phyloP scores from a whole-genome alignment of 2,888 invertebrate species.

The Hypena proboscidalis region DNA sequence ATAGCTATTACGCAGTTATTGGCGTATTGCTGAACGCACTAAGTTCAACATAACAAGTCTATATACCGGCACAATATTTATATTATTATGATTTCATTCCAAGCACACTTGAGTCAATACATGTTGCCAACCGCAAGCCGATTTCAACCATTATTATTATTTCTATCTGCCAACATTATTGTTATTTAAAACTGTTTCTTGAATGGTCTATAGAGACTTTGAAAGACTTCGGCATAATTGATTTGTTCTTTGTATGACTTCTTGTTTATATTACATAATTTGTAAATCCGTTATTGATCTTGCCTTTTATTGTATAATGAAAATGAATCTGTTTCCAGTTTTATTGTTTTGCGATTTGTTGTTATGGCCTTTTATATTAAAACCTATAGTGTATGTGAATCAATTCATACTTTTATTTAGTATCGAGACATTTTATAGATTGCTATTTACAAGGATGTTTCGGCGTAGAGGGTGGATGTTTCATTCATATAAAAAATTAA shows the following conservation, averaged over 20 bases:
- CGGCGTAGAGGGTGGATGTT: too few relatives aligned
- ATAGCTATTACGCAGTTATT: constrained; percentile 1
- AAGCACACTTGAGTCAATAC: constrained; percentile 42
- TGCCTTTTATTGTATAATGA: constrained; percentile 30
- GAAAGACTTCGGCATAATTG: constrained; percentile 48
- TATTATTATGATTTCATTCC: constrained; percentile 41
- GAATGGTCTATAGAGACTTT: constrained; percentile 43
- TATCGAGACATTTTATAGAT: too few relatives aligned
- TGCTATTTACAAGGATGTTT: too few relatives aligned
- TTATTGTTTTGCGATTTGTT: constrained; percentile 8
- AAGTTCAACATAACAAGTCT: constrained; percentile 6
- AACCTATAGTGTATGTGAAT: too few relatives aligned
- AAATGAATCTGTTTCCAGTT: constrained; percentile 20
- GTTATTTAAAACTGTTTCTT: constrained; percentile 35
- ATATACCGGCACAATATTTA: constrained; percentile 16
- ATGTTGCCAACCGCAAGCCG: constrained; percentile 18
- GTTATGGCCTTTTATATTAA: not conserved
- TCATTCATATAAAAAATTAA: too few relatives aligned
- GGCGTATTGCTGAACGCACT: constrained; percentile 1
- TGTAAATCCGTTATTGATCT: constrained; percentile 46
- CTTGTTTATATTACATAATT: constrained; percentile 49
- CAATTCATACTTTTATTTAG: too few relatives aligned
- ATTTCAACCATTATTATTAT: constrained; percentile 14
- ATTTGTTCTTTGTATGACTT: constrained; percentile 42
- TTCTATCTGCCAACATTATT: constrained; percentile 37